Base-by-base conservation (phyloP, 1,140 invertebrate species). In the Neoseiulus cucumeris region DNA sequence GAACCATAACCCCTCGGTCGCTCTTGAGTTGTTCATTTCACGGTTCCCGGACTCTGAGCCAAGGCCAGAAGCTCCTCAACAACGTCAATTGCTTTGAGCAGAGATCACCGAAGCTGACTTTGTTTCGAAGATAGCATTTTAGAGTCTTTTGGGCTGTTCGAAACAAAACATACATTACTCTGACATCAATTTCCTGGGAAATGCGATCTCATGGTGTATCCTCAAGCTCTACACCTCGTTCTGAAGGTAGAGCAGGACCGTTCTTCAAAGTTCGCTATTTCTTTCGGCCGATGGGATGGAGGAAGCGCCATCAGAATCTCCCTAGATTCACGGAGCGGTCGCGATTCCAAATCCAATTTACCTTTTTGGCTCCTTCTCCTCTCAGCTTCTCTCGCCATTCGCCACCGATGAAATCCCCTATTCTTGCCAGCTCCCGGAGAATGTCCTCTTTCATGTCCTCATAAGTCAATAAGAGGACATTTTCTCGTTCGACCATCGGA, bases 391-490 rank as follows among this genome's bases (percentile, higher is more conserved):
- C 67, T 2, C 59, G 47, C 30, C 65, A 66, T 39, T 68, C 65
- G 12, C 64, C 5, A 0, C 68, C 68, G 14, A 69, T 44, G 12
- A 69, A 69, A 18, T 64, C 64, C 1, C 66, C 66, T 12, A 70
- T 39, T 42, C 64, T 55, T 1, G 66, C 5, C 2, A 68, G 33
- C 0, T 51, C 41, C 0, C 12, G 0, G 17, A 30, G 64, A 5
- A 30, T 30, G 20, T 68, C 47, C 22, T 64, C 59, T 18, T 67
- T 67, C 68, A 70, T 68, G 7, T 66, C 20, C 47, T 70, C 69
- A 42, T 70, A 72, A 12, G 64, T 74, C 1, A 76, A 64, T 64
- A 75, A 75, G 6, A 74, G 68, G 12, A 76, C 69, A 68, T 75
- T 75, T 6, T 68, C 64, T 29, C 72, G 65, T 42, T 71, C 65